Conservation (phyloP, 2,797 vertebrate genomes). For the Melanotaenia parkinsoni region DNA sequence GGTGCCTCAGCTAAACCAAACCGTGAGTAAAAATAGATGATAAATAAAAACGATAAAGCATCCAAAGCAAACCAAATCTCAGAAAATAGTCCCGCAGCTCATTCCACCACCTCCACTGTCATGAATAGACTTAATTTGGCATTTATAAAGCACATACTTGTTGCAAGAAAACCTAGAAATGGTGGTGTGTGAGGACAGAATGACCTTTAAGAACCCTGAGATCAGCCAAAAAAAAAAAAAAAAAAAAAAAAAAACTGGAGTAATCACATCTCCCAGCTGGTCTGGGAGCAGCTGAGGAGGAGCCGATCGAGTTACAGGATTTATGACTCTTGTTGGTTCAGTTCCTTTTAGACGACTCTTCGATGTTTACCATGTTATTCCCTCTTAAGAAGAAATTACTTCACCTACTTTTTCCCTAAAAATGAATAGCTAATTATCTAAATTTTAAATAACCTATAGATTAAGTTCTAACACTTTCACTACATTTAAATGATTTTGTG, state of each 20-base stretch:
- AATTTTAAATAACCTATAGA: not conserved
- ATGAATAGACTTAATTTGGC: too few species aligned
- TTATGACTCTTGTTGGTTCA: too few species aligned
- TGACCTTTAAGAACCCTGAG: not conserved
- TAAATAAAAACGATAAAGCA: too few species aligned
- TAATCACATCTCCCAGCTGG: not conserved
- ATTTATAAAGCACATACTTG: too few species aligned
- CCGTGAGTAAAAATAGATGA: too few species aligned
- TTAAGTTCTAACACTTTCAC: not conserved
- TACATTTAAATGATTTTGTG: slow-evolving; percentile 25
- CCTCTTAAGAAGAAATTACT: not conserved
- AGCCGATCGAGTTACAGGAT: too few species aligned
- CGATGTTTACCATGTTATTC: not conserved
- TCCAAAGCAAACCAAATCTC: too few species aligned
- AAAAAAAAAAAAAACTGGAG: not conserved
- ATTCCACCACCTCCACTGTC: too few species aligned
- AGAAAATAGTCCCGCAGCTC: too few species aligned
- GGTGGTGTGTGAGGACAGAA: not conserved
- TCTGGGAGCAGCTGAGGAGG: not conserved
- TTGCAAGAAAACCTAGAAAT: too few species aligned
- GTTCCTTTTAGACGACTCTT: not conserved
- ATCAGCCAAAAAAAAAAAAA: too few species aligned
- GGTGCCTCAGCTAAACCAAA: not conserved
- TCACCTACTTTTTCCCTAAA: not conserved
- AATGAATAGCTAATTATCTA: not conserved